These are phyloP conservation scores for Mugil cephalus DNA, from an alignment of 2,113 vertebrate genomes.

Conservation along the genomic window DNA sequence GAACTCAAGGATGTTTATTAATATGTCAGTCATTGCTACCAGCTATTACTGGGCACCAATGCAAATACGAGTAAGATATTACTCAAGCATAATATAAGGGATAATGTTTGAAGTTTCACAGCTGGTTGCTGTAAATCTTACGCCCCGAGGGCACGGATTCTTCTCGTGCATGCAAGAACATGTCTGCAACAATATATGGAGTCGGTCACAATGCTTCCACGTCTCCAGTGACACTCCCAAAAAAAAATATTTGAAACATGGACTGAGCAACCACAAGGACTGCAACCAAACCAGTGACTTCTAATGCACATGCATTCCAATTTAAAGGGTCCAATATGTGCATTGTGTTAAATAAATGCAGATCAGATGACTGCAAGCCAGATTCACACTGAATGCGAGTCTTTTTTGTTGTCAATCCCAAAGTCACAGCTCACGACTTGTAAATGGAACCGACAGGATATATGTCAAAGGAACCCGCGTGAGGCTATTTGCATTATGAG, in stretches of 20 bases:
- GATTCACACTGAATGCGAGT: neutral
- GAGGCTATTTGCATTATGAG: conserved; percentile 10
- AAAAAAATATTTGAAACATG: neutral
- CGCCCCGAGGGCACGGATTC: conserved; percentile 40
- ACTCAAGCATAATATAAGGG: conserved; percentile 1
- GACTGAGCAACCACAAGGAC: no score
- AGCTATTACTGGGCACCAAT: conserved; percentile 3
- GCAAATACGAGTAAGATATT: neutral
- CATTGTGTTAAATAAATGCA: neutral
- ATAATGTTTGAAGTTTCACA: conserved; percentile 39
- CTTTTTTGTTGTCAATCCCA: neutral
- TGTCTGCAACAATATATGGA: conserved; percentile 1
- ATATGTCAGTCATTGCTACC: conserved; percentile 1
- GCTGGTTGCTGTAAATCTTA: conserved; percentile 41
- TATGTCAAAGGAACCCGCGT: neutral
- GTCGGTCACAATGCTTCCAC: neutral
- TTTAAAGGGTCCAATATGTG: no score
- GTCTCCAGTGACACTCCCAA: neutral
- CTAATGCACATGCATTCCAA: neutral
- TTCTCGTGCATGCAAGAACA: conserved; percentile 31
- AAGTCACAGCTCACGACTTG: neutral
- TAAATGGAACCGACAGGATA: neutral
- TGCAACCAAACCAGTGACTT: neutral
- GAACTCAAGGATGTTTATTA: neutral
- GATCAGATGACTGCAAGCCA: neutral